These are phyloP conservation scores for Brachionus angularis DNA, from an alignment of 1,140 invertebrate species.

Conservation along the genomic window DNA sequence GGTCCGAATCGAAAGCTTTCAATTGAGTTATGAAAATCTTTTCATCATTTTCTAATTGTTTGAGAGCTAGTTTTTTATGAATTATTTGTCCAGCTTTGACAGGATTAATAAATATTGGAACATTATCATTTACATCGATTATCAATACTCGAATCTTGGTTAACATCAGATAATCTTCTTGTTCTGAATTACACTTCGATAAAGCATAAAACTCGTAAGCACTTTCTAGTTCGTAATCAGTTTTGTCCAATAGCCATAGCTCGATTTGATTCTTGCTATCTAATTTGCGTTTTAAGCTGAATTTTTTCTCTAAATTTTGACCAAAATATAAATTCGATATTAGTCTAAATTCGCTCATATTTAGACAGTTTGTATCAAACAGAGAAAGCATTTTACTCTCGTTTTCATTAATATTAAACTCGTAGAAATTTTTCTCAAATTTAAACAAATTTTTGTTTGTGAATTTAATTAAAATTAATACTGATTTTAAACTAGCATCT, in stretches of 20 bases:
- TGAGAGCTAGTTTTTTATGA: neutral
- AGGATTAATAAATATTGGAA: conserved; percentile 11
- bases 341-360: neutral
- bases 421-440: neutral
- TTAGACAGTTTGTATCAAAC: neutral
- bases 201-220: neutral
- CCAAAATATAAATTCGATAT: too few relatives aligned
- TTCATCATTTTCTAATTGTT: neutral
- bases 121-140: conserved; percentile 13
- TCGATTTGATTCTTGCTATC: neutral
- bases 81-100: neutral
- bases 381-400: neutral
- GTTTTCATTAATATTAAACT: neutral
- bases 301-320: too few relatives aligned
- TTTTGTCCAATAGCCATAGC: neutral
- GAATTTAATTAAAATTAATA: neutral
- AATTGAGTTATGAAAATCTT: neutral
- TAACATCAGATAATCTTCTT: neutral
- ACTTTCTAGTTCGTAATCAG: neutral
- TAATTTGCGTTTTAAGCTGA: neutral
- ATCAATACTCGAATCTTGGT: neutral
- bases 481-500: neutral
- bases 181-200: neutral
- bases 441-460: neutral
- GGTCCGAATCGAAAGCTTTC: neutral